A percentile compares a stretch with the other conserved stretches of the same genome.
Conservation (phyloP, 2,888 invertebrate species). For the Ectobius pallidus region DNA sequence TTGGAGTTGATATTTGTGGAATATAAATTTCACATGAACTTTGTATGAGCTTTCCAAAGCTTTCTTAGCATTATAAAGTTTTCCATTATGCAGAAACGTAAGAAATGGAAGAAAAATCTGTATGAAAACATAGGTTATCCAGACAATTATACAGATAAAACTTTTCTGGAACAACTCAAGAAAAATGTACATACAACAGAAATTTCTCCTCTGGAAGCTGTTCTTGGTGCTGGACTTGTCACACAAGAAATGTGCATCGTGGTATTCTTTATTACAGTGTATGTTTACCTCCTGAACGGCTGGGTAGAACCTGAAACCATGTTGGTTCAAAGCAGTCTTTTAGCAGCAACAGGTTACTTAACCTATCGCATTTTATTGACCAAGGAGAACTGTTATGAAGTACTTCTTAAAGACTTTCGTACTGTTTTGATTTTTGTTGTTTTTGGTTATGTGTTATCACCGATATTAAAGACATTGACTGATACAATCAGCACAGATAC, state of each 20-base stretch:
- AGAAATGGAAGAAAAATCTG: conserved; percentile 82
- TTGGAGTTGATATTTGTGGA: no score
- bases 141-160: conserved; percentile 90
- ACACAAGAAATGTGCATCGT: conserved; percentile 82
- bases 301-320: conserved; percentile 68
- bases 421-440: conserved; percentile 82
- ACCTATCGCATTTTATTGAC: conserved; percentile 54
- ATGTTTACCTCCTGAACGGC: conserved; percentile 73
- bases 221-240: conserved; percentile 77
- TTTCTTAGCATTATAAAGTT: no score
- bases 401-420: conserved; percentile 67
- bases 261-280: conserved; percentile 73
- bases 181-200: conserved; percentile 83
- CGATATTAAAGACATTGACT: conserved; percentile 91
- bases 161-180: conserved; percentile 82
- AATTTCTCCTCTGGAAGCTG: conserved; percentile 71
- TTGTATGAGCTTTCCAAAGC: no score
- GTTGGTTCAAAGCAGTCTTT: conserved; percentile 62
- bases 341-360: conserved; percentile 68
- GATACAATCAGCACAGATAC: conserved; percentile 97
- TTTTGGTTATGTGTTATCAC: conserved; percentile 89
- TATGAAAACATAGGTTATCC: conserved; percentile 87
- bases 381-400: conserved; percentile 35
- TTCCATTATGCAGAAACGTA: background rate
- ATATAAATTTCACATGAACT: no score